Evolutionary conservation across 35 echinoderm and acorn worm genomes (phyloP).

Genomic region (Diadema setosum): DNA sequence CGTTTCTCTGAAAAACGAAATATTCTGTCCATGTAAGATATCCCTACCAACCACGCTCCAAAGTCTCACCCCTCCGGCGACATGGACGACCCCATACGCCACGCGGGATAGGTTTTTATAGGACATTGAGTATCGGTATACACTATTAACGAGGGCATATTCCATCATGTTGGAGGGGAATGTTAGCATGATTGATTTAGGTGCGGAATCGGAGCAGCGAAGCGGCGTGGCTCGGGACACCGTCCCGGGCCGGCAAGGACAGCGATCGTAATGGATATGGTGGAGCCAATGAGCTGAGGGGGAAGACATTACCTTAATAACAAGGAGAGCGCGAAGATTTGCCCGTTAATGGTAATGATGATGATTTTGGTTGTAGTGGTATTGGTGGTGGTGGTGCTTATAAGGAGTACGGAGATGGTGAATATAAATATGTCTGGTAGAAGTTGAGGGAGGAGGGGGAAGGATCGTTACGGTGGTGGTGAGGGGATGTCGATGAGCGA

Average conservation of each 20-base stretch:
- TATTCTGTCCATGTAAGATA: no score
- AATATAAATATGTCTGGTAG: no score
- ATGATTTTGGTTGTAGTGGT: no score
- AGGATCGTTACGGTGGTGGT: not conserved
- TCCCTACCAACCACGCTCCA: not conserved
- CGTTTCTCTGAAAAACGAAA: no score
- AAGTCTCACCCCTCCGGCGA: not conserved
- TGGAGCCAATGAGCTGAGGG: no score
- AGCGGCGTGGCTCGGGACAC: no score
- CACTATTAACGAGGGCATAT: constrained; percentile 24
- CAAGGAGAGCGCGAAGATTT: not conserved
- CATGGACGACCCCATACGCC: not conserved
- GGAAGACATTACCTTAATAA: not conserved
- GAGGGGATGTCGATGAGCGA: no score
- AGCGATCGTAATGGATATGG: no score
- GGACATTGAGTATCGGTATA: constrained; percentile 15
- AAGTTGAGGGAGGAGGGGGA: not conserved
- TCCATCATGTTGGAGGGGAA: constrained; percentile 14
- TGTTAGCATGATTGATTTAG: not conserved
- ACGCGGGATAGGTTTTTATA: not conserved
- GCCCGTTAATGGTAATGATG: not conserved
- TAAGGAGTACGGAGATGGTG: no score
- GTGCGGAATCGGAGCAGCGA: not conserved
- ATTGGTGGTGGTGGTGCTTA: no score
- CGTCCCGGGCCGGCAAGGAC: no score